Conservation (phyloP, 2,888 invertebrate species). For the Philereme vetulata region DNA sequence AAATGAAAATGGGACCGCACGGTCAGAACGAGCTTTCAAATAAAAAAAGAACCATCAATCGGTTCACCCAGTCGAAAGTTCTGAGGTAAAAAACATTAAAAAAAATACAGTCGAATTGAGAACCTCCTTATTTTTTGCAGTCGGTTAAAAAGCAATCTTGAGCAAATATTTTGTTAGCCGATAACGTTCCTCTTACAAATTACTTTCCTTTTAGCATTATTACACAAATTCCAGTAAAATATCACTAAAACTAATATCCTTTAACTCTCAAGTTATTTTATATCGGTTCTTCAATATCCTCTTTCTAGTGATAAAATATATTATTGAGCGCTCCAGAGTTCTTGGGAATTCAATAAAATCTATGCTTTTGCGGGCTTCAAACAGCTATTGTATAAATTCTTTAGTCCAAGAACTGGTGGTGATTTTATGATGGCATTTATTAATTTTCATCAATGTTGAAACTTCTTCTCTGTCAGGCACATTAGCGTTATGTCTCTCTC, state of each 20-base stretch:
- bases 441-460: too few relatives aligned
- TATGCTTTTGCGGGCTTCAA: constrained; percentile 51
- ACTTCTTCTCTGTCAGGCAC: too few relatives aligned
- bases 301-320: constrained; percentile 33
- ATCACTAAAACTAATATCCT: constrained; percentile 5
- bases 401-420: constrained; percentile 3
- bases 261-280: constrained; percentile 12
- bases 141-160: too few relatives aligned
- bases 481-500: too few relatives aligned
- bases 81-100: too few relatives aligned
- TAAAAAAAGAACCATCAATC: too few relatives aligned
- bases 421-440: not conserved
- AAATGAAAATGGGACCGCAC: too few relatives aligned
- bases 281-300: constrained; percentile 23
- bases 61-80: too few relatives aligned
- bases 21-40: too few relatives aligned
- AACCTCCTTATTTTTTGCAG: too few relatives aligned
- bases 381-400: constrained; percentile 55
- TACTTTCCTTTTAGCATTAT: not conserved
- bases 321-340: constrained; percentile 34
- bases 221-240: not conserved
- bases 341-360: constrained; percentile 50
- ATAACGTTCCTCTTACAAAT: not conserved
- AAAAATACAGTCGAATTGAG: too few relatives aligned
- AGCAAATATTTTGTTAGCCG: too few relatives aligned